These are phyloP conservation scores for Alauda arvensis DNA, from an alignment of 2,797 vertebrate species.

Conservation along the genomic window DNA sequence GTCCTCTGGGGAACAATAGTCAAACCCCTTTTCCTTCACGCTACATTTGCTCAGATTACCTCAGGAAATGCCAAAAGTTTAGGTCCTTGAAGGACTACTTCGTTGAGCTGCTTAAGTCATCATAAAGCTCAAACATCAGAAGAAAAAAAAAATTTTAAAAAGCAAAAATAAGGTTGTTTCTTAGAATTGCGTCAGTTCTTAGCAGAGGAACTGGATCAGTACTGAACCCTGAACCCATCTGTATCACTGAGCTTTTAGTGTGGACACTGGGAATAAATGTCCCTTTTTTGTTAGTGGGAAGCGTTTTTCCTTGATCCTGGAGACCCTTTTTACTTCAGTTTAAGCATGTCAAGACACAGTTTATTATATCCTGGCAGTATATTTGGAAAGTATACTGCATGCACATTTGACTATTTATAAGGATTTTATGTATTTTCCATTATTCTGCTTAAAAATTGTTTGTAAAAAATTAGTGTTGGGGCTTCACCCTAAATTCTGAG, in stretches of 20 bases:
- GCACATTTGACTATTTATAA: conserved; percentile 6
- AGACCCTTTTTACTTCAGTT: background rate
- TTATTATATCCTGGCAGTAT: background rate
- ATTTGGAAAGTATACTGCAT: background rate
- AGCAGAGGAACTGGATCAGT: background rate
- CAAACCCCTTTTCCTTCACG: background rate
- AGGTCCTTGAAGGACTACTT: background rate
- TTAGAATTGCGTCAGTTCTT: background rate
- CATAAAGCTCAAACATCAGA: background rate
- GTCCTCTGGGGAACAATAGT: background rate
- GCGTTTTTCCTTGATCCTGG: background rate
- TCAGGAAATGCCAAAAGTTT: background rate
- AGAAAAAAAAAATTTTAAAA: background rate
- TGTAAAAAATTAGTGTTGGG: background rate
- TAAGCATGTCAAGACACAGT: background rate
- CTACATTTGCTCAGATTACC: background rate
- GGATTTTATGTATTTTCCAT: conserved; percentile 2
- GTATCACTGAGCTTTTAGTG: background rate
- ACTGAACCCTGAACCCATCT: background rate
- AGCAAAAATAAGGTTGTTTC: background rate
- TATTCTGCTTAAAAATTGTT: background rate
- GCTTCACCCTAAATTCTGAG: background rate
- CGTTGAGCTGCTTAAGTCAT: background rate
- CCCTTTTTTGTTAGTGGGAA: background rate
- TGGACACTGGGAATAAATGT: background rate